Conservation (phyloP, 64 coral and sea anemone species). For the Anthopleura sola region DNA sequence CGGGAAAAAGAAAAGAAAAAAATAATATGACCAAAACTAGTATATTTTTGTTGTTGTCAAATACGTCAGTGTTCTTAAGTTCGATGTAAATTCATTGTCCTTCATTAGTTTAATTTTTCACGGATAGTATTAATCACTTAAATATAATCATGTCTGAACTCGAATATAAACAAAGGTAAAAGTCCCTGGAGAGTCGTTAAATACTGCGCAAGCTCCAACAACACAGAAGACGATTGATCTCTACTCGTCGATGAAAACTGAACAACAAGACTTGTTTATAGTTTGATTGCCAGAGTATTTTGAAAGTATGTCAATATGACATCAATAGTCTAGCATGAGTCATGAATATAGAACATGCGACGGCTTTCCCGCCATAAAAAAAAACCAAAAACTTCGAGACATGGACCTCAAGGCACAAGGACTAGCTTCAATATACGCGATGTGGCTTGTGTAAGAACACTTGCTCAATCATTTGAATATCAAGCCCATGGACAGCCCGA, state of each 20-base stretch:
- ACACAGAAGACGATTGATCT: background rate
- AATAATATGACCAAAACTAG: background rate
- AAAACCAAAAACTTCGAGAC: background rate
- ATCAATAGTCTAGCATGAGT: background rate
- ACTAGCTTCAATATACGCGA: background rate
- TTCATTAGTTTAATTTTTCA: background rate
- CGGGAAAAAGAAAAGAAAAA: background rate
- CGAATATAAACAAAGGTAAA: background rate
- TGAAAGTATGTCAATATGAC: background rate
- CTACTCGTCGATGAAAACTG: background rate
- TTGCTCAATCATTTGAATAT: no score
- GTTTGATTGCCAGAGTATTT: background rate
- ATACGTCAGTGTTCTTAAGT: background rate
- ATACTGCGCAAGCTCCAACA: background rate
- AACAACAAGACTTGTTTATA: background rate
- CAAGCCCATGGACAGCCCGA: background rate
- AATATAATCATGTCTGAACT: background rate
- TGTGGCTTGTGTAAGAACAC: no score
- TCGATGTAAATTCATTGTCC: background rate
- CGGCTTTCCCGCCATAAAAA: no score
- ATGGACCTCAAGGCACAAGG: background rate
- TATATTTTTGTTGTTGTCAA: background rate
- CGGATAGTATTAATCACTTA: background rate
- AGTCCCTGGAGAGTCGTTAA: background rate
- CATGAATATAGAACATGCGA: background rate